Percentiles rank a stretch among this genome's conserved stretches.
These are phyloP conservation scores for Mus minutoides DNA, from an alignment of 2,797 vertebrate species.

Conservation along the genomic window DNA sequence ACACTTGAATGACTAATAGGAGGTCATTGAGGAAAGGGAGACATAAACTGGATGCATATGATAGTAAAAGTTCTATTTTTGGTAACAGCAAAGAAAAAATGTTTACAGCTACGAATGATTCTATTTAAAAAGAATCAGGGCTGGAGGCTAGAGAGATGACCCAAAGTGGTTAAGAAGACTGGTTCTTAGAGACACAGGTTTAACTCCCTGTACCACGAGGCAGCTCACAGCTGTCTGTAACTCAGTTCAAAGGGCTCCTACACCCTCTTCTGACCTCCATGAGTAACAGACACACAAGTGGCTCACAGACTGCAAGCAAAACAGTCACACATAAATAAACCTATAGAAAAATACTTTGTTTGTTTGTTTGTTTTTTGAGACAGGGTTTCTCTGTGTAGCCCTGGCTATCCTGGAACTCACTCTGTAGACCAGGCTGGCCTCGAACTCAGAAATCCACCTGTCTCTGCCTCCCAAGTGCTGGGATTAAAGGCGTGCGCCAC, in stretches of 20 bases:
- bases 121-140: background rate
- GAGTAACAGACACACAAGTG: background rate
- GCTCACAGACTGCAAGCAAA: background rate
- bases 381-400: too few relatives aligned
- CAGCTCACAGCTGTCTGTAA: background rate
- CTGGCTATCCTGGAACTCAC: too few relatives aligned
- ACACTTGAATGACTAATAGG: background rate
- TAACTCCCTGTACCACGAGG: background rate
- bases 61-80: background rate
- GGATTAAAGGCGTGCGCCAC: too few relatives aligned
- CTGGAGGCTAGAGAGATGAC: background rate
- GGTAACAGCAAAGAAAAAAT: background rate
- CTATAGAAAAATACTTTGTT: background rate
- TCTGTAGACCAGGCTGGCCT: too few relatives aligned
- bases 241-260: background rate
- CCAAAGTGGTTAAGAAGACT: too few relatives aligned
- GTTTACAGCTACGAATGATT: background rate
- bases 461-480: too few relatives aligned
- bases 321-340: background rate
- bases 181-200: background rate
- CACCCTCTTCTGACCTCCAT: background rate
- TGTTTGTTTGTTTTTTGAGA: too few relatives aligned
- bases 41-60: background rate
- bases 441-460: too few relatives aligned
- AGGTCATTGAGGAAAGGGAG: background rate